A percentile compares a stretch with the other conserved stretches of the same genome.
These are phyloP conservation scores for Drosophila micromelanica DNA, from an alignment of 1,140 invertebrate species.

Conservation along the genomic window DNA sequence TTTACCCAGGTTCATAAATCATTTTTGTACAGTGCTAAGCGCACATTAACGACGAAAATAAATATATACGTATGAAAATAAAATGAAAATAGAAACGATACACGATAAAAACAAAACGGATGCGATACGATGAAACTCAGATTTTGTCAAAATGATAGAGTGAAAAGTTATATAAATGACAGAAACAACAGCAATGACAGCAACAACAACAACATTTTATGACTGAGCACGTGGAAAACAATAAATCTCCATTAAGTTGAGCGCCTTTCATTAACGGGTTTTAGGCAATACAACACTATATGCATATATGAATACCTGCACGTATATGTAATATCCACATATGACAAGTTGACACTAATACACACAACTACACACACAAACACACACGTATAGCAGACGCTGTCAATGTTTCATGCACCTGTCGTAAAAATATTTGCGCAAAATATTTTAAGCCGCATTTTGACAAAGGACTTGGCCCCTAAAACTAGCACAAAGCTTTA, in stretches of 20 bases:
- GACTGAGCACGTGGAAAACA: slow-evolving; percentile 55
- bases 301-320: slow-evolving; percentile 15
- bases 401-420: slow-evolving; percentile 55
- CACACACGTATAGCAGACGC: background rate
- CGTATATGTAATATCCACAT: slow-evolving; percentile 33
- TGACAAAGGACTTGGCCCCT: slow-evolving; percentile 70
- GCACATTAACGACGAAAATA: slow-evolving; percentile 20
- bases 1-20: slow-evolving; percentile 14
- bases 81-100: background rate
- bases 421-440: slow-evolving; percentile 77
- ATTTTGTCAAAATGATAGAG: slow-evolving; percentile 27
- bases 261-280: slow-evolving; percentile 78
- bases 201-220: slow-evolving; percentile 39
- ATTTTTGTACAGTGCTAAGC: slow-evolving; percentile 7
- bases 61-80: background rate
- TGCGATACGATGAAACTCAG: slow-evolving; percentile 10
- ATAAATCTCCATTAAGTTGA: slow-evolving; percentile 79
- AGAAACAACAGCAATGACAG: slow-evolving; percentile 13
- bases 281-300: slow-evolving; percentile 33
- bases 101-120: background rate
- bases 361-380: slow-evolving; percentile 13
- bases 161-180: slow-evolving; percentile 35
- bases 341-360: slow-evolving; percentile 48
- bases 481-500: slow-evolving; percentile 29
- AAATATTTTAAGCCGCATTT: slow-evolving; percentile 80